Evolutionary conservation across 2,113 vertebrate genomes (phyloP).

Genomic region (Coptodon rendalli): DNA sequence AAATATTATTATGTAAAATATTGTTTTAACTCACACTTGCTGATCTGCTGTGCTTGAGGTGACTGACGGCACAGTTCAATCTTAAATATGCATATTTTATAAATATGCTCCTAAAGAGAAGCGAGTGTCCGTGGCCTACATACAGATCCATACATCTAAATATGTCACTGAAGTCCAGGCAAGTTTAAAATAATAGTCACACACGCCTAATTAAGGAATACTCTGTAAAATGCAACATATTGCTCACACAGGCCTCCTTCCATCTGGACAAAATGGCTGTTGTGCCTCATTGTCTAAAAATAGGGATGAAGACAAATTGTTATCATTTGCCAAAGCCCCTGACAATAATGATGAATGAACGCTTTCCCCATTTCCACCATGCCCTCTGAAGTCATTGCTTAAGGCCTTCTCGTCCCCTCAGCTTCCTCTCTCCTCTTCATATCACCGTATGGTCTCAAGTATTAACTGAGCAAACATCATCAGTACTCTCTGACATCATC

Average conservation of each 20-base stretch:
- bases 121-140: neutral
- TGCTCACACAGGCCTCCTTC: slow-evolving; percentile 85
- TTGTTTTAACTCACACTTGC: neutral
- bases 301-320: slow-evolving; percentile 99
- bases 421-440: slow-evolving; percentile 6
- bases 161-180: slow-evolving; percentile 36
- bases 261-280: slow-evolving; percentile 97
- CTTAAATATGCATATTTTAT: neutral
- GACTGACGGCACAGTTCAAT: neutral
- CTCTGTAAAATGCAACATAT: slow-evolving; percentile 77
- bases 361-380: slow-evolving; percentile 80
- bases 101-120: neutral
- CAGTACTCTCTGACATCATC: slow-evolving; percentile 57
- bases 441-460: slow-evolving; percentile 81
- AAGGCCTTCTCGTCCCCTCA: slow-evolving; percentile 82
- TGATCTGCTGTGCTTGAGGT: neutral
- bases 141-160: slow-evolving; percentile 47
- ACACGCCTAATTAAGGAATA: slow-evolving; percentile 74
- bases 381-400: slow-evolving; percentile 98
- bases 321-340: slow-evolving; percentile 99
- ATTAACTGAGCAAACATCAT: slow-evolving; percentile 79
- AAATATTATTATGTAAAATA: neutral
- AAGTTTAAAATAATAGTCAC: slow-evolving; percentile 29
- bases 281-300: slow-evolving; percentile 99
- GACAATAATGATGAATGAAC: slow-evolving; percentile 99